Conservation (phyloP, 2,797 vertebrate genomes). For the Leptatherina wallacei region DNA sequence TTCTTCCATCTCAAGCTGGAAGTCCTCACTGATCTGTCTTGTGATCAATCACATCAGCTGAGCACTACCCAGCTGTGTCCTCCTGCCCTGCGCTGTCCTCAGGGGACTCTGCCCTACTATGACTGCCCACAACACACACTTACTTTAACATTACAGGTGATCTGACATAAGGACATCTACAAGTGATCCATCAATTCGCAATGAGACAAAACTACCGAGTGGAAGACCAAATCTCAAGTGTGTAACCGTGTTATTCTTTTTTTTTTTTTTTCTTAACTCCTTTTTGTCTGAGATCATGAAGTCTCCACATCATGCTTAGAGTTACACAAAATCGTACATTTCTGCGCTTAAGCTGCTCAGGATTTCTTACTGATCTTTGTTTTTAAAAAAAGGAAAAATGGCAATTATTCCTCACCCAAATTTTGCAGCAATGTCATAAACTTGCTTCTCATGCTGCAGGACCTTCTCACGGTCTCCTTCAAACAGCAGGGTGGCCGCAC, state of each 20-base stretch:
- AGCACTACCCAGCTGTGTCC: conserved; percentile 75
- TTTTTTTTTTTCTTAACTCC: conserved; percentile 27
- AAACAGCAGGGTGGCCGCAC: conserved; percentile 96
- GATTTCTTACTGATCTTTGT: background rate
- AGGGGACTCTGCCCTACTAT: conserved; percentile 70
- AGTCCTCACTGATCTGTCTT: conserved; percentile 74
- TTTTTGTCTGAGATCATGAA: conserved; percentile 13
- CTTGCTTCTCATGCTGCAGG: conserved; percentile 98
- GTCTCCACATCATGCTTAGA: conserved; percentile 16
- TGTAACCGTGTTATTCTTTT: conserved; percentile 43
- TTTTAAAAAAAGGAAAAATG: background rate
- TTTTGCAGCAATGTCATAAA: conserved; percentile 98
- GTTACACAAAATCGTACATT: conserved; percentile 15
- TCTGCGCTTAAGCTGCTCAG: background rate
- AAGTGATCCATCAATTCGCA: conserved; percentile 83
- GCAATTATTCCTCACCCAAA: conserved; percentile 88
- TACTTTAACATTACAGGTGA: conserved; percentile 78
- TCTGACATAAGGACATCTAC: conserved; percentile 79
- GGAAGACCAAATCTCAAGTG: conserved; percentile 37
- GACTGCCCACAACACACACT: conserved; percentile 77
- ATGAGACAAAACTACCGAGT: conserved; percentile 46
- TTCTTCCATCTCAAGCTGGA: conserved; percentile 57
- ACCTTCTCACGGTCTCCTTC: conserved; percentile 96
- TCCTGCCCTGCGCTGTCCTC: conserved; percentile 70
- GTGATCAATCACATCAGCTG: conserved; percentile 82